These are phyloP conservation scores for Limnephilus lunatus DNA, from an alignment of 2,888 invertebrate species.

Conservation along the genomic window DNA sequence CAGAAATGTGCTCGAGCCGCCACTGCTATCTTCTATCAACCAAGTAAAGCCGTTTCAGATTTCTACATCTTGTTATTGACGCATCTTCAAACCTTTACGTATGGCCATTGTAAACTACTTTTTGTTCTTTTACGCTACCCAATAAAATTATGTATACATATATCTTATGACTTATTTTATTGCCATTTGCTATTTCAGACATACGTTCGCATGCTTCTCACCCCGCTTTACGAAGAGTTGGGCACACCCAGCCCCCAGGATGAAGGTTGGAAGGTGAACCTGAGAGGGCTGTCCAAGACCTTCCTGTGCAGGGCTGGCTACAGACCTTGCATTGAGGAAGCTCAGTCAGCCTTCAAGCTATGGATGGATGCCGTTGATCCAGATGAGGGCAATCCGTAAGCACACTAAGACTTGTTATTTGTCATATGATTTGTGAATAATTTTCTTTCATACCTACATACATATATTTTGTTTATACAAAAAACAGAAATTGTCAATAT, in stretches of 20 bases:
- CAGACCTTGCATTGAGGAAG: slow-evolving; percentile 86
- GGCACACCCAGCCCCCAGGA: slow-evolving; percentile 78
- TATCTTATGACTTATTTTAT: background rate
- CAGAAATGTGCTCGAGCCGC: too few relatives aligned
- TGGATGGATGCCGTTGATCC: slow-evolving; percentile 88
- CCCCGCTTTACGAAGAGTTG: slow-evolving; percentile 85
- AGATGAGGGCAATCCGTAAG: slow-evolving; percentile 89
- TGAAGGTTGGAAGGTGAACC: slow-evolving; percentile 82
- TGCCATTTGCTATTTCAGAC: slow-evolving; percentile 73
- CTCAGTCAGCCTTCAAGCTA: slow-evolving; percentile 83
- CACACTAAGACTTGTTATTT: slow-evolving; percentile 66
- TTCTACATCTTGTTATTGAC: too few relatives aligned
- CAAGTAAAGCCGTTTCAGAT: too few relatives aligned
- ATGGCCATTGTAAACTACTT: background rate
- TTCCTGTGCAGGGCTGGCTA: slow-evolving; percentile 88
- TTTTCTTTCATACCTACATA: too few relatives aligned
- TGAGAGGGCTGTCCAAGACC: slow-evolving; percentile 82
- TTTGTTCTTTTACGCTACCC: background rate
- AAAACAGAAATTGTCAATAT: background rate
- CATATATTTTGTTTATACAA: too few relatives aligned
- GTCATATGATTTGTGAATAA: background rate
- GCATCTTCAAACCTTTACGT: too few relatives aligned
- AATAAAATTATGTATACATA: background rate
- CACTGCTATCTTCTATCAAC: too few relatives aligned
- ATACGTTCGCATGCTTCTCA: slow-evolving; percentile 83